These are phyloP conservation scores for Xiphias gladius DNA, from an alignment of 2,113 vertebrate genomes.

Conservation along the genomic window DNA sequence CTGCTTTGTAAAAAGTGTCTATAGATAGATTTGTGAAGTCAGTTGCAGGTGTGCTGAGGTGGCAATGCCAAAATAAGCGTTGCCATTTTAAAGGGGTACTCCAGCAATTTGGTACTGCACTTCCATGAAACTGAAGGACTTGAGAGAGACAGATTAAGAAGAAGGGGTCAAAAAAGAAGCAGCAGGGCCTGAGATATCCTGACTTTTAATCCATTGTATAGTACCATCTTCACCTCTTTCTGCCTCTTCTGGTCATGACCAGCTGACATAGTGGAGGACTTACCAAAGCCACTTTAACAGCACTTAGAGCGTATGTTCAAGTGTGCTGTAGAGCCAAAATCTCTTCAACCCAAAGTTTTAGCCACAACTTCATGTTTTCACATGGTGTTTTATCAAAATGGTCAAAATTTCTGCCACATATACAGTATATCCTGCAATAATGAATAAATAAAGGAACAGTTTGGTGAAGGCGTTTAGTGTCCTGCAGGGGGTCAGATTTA, in stretches of 20 bases:
- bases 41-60: not conserved
- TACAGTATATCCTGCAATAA: not conserved
- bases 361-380: not conserved
- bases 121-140: not conserved
- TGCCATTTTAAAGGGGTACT: not conserved
- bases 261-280: constrained; percentile 1
- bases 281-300: not conserved
- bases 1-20: not conserved
- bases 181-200: not conserved
- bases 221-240: not conserved
- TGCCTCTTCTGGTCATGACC: constrained; percentile 26
- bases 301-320: not conserved
- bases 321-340: not conserved
- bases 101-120: not conserved
- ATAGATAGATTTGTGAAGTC: not conserved
- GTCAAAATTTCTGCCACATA: not conserved
- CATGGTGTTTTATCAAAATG: not conserved
- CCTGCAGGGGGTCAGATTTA: not conserved
- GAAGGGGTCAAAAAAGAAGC: not conserved
- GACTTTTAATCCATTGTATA: not conserved
- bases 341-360: not conserved
- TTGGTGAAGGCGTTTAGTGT: not conserved
- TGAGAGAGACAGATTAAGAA: not conserved
- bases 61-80: not conserved
- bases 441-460: not conserved